These are phyloP conservation scores for Drosophila mulleri DNA, from an alignment of 2,888 invertebrate species.

Conservation along the genomic window DNA sequence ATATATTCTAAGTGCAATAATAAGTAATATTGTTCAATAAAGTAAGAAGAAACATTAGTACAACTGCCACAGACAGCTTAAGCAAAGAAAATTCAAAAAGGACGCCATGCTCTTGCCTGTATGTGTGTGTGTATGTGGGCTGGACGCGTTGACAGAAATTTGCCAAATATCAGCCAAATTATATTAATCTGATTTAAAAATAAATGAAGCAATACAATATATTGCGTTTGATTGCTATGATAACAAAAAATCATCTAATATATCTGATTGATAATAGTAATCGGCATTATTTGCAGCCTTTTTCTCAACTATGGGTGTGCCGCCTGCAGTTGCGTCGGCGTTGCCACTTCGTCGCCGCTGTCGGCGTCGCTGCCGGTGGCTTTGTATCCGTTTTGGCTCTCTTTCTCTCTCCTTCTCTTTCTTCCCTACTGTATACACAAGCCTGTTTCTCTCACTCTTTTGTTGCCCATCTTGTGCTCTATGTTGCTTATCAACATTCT, in stretches of 20 bases:
- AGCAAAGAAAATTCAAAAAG: slow-evolving; percentile 60
- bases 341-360: slow-evolving; percentile 79
- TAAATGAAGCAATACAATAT: not conserved
- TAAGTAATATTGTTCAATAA: slow-evolving; percentile 19
- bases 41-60: slow-evolving; percentile 10
- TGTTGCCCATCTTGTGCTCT: slow-evolving; percentile 49
- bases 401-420: slow-evolving; percentile 29
- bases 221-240: slow-evolving; percentile 9
- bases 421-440: slow-evolving; percentile 10
- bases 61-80: slow-evolving; percentile 47
- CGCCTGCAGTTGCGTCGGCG: slow-evolving; percentile 77
- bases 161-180: slow-evolving; percentile 14
- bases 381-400: slow-evolving; percentile 75
- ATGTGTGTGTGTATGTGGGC: slow-evolving; percentile 48
- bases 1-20: slow-evolving; percentile 17
- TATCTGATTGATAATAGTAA: slow-evolving; percentile 36
- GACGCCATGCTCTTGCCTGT: slow-evolving; percentile 67
- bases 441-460: slow-evolving; percentile 45
- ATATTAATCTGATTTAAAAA: not conserved
- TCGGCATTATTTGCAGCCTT: slow-evolving; percentile 53
- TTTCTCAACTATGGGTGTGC: slow-evolving; percentile 81
- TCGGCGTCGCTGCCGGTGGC: slow-evolving; percentile 72
- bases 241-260: slow-evolving; percentile 5
- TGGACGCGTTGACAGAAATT: slow-evolving; percentile 37
- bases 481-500: slow-evolving; percentile 58